These are phyloP conservation scores for Sepioteuthis lessoniana DNA, from an alignment of 2,888 invertebrate species.

Conservation along the genomic window DNA sequence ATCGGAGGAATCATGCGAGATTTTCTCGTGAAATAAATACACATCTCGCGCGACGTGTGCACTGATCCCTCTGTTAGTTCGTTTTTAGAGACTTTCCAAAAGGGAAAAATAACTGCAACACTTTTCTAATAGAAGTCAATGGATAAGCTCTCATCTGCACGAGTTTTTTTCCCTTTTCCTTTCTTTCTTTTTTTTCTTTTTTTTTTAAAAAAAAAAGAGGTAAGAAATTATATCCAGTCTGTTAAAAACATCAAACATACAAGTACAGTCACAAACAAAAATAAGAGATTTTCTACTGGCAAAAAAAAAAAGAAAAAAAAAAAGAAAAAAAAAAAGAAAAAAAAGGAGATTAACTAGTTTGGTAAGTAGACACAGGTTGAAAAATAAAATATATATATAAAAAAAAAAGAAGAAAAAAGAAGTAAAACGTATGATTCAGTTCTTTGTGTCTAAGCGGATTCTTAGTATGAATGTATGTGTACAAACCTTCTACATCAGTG, in stretches of 20 bases:
- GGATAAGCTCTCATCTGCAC: not conserved
- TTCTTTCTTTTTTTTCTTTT: no score
- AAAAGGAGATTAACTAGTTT: not conserved
- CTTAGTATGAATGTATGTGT: not conserved
- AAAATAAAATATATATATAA: no score
- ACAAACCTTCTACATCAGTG: not conserved
- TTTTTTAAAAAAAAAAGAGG: no score
- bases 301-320: not conserved
- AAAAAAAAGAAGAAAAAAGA: not conserved
- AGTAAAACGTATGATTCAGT: not conserved
- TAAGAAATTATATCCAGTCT: not conserved
- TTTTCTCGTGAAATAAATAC: slow-evolving; percentile 9
- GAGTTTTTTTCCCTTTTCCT: no score
- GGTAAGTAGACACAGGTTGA: not conserved
- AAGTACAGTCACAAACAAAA: not conserved
- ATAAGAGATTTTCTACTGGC: no score
- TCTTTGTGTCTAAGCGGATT: not conserved
- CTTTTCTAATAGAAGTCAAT: not conserved
- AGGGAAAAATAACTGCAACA: not conserved
- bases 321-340: no score
- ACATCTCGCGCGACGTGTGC: not conserved
- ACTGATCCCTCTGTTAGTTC: not conserved
- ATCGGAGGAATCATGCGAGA: not conserved
- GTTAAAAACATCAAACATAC: slow-evolving; percentile 1
- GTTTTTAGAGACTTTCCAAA: not conserved